phyloP scores from a whole-genome alignment of 1,140 invertebrate genomes.

The Drosophila setifemur region DNA sequence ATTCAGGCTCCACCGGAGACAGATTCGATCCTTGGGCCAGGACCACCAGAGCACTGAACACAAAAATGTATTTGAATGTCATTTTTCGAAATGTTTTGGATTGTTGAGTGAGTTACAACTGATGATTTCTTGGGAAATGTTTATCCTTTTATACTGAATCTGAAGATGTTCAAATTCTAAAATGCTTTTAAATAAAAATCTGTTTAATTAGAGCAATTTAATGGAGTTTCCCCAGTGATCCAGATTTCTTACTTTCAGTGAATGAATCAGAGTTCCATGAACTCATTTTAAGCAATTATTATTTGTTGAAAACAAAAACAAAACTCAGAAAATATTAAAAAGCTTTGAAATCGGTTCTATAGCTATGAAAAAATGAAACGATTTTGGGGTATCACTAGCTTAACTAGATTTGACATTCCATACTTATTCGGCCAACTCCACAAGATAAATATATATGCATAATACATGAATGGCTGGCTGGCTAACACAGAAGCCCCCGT shows the following conservation, averaged over 20 bases:
- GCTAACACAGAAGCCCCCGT: slow-evolving; percentile 16
- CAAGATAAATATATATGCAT: slow-evolving; percentile 55
- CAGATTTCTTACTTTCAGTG: neutral
- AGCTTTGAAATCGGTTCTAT: no score
- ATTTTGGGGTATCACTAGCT: no score
- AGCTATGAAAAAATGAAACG: no score
- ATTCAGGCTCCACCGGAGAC: slow-evolving; percentile 1
- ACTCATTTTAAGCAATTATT: neutral
- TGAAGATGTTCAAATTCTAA: neutral
- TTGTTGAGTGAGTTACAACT: slow-evolving; percentile 28
- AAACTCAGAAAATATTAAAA: neutral
- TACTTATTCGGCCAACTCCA: slow-evolving; percentile 14
- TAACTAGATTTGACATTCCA: neutral
- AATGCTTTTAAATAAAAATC: neutral
- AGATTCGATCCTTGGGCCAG: slow-evolving; percentile 19
- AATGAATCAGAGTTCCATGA: neutral
- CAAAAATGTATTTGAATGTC: slow-evolving; percentile 6
- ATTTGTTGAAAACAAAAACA: neutral
- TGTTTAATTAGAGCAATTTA: neutral
- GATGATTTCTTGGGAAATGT: slow-evolving; percentile 1
- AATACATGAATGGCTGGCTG: slow-evolving; percentile 41
- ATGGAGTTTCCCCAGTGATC: neutral
- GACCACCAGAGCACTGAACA: slow-evolving; percentile 19
- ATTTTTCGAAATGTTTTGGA: neutral
- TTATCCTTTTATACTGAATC: slow-evolving; percentile 28